These are phyloP conservation scores for Dynastes tityus DNA, from an alignment of 2,888 invertebrate species.

Conservation along the genomic window DNA sequence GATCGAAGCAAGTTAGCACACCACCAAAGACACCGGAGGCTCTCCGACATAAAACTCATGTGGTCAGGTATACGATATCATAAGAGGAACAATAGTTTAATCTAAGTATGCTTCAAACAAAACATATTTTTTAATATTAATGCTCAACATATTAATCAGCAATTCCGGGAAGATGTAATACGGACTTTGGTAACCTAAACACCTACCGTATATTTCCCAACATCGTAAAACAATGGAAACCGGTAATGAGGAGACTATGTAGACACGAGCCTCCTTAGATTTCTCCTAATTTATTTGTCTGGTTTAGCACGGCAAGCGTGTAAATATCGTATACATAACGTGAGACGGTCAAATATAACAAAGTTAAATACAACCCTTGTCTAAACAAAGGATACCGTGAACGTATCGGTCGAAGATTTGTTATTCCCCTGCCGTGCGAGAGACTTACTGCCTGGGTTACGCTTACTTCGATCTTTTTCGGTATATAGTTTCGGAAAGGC, in stretches of 20 bases:
- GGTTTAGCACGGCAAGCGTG: slow-evolving; percentile 55
- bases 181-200: background rate
- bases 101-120: too few species aligned
- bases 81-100: too few species aligned
- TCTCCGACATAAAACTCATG: too few species aligned
- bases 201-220: background rate
- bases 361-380: slow-evolving; percentile 65
- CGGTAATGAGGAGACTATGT: slow-evolving; percentile 25
- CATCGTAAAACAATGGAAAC: slow-evolving; percentile 20
- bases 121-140: too few species aligned
- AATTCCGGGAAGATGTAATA: background rate
- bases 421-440: slow-evolving; percentile 55
- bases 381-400: slow-evolving; percentile 64
- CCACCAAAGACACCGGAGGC: too few species aligned
- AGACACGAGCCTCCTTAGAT: slow-evolving; percentile 24
- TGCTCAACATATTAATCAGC: too few species aligned
- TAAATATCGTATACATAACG: slow-evolving; percentile 59
- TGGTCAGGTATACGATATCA: too few species aligned
- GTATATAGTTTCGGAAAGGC: slow-evolving; percentile 28
- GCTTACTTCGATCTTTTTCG: slow-evolving; percentile 38
- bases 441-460: slow-evolving; percentile 46
- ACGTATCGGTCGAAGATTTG: slow-evolving; percentile 63
- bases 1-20: too few species aligned
- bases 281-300: slow-evolving; percentile 64
- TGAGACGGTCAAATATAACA: slow-evolving; percentile 66